phyloP scores from a whole-genome alignment of 1,140 invertebrate genomes.

The Lordiphosa collinella region DNA sequence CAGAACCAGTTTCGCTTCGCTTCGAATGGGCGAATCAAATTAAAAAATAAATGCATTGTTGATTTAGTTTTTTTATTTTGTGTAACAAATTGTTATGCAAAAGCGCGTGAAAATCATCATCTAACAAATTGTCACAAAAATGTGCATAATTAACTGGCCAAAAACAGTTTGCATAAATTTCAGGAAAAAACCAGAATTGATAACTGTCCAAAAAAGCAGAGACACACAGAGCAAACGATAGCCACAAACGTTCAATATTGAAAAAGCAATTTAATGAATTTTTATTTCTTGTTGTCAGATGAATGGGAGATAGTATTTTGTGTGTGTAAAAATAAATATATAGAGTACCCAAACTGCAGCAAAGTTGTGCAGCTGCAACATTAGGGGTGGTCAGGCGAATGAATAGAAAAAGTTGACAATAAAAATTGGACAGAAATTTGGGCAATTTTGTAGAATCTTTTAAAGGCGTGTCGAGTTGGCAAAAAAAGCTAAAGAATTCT shows the following conservation, averaged over 20 bases:
- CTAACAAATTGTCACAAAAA: conserved; percentile 52
- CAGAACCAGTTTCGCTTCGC: conserved; percentile 16
- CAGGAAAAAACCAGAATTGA: conserved; percentile 19
- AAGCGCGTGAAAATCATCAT: conserved; percentile 72
- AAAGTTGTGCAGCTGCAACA: conserved; percentile 4
- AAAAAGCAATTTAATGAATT: conserved; percentile 3
- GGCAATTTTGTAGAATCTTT: too few relatives aligned
- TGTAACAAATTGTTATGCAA: conserved; percentile 68
- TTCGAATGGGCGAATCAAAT: conserved; percentile 68
- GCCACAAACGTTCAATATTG: conserved; percentile 8
- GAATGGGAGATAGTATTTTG: neutral
- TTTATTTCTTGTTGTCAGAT: neutral
- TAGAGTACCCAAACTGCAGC: neutral
- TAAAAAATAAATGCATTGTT: conserved; percentile 64
- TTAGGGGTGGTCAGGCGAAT: conserved; percentile 11
- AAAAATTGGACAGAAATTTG: neutral
- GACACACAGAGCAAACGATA: conserved; percentile 10
- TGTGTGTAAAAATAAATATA: neutral
- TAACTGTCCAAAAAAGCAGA: neutral
- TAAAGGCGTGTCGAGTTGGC: too few relatives aligned
- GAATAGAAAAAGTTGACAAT: neutral
- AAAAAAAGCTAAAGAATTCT: too few relatives aligned
- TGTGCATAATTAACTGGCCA: conserved; percentile 62
- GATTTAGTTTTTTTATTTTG: conserved; percentile 24
- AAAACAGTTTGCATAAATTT: conserved; percentile 57